Conservation (phyloP, 2,797 vertebrate genomes). For the Myioborus miniatus region DNA sequence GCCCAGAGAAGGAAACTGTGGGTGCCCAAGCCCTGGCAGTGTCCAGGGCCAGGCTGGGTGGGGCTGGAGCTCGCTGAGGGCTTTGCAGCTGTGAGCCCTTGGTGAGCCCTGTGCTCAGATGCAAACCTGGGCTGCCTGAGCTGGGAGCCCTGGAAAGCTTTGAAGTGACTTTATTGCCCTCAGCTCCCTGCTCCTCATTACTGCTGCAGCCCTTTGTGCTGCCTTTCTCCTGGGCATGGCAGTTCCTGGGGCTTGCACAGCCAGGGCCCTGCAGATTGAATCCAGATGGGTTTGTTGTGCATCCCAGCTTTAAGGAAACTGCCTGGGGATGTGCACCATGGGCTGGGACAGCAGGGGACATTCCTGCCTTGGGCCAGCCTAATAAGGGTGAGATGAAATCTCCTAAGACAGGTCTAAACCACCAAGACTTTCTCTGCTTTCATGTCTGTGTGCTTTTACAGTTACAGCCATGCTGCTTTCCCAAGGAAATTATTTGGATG, state of each 20-base stretch:
- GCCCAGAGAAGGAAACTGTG: background rate
- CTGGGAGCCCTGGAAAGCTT: slow-evolving; percentile 1
- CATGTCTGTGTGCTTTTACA: background rate
- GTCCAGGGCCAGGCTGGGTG: fast-evolving
- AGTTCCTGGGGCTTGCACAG: slow-evolving; percentile 26
- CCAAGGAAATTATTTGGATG: background rate
- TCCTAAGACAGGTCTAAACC: background rate
- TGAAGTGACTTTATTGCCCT: slow-evolving; percentile 61
- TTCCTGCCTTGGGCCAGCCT: background rate
- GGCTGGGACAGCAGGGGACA: slow-evolving; percentile 41
- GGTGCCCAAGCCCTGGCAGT: background rate
- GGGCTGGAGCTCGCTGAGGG: background rate
- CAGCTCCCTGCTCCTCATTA: slow-evolving; percentile 60
- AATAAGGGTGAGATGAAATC: slow-evolving; percentile 11
- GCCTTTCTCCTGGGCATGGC: slow-evolving; percentile 31
- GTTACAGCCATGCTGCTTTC: background rate
- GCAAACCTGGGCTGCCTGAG: background rate
- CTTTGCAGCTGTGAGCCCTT: background rate
- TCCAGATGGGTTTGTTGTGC: slow-evolving; percentile 71
- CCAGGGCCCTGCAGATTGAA: slow-evolving; percentile 49
- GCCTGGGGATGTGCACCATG: background rate
- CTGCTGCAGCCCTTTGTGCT: slow-evolving; percentile 36
- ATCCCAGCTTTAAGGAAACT: slow-evolving; percentile 40
- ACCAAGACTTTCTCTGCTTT: background rate
- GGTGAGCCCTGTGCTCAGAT: background rate